phyloP scores from a whole-genome alignment of 2,797 vertebrate genomes.

The Falco biarmicus region DNA sequence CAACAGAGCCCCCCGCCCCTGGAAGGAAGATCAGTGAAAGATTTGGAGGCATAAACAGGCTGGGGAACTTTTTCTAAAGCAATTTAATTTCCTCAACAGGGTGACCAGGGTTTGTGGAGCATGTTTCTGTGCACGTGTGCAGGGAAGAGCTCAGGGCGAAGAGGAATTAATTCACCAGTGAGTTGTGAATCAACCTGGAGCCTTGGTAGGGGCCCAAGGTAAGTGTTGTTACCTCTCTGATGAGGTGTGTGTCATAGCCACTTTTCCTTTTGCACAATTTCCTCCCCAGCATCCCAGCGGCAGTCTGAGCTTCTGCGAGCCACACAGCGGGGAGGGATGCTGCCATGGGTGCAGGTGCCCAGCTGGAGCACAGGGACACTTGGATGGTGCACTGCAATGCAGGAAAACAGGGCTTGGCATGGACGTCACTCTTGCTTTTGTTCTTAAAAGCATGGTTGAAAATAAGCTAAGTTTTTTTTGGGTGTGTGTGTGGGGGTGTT shows the following conservation, averaged over 20 bases:
- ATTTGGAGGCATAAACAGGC: not conserved
- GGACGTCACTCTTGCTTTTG: not conserved
- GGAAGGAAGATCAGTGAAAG: not conserved
- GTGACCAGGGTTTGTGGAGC: not conserved
- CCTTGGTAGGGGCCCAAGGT: not conserved
- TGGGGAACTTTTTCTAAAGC: not conserved
- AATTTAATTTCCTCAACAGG: not conserved
- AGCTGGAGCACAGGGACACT: not conserved
- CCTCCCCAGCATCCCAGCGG: not conserved
- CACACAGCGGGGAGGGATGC: fast-evolving
- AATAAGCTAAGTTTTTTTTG: not conserved
- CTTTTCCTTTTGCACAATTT: not conserved
- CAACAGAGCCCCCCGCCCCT: not conserved
- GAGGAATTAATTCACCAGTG: not conserved
- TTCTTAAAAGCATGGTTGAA: not conserved
- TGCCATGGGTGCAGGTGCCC: not conserved
- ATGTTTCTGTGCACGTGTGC: not conserved
- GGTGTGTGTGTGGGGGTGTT: no score
- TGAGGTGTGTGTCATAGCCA: not conserved
- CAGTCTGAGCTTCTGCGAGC: not conserved
- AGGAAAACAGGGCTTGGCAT: not conserved
- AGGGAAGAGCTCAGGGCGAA: not conserved
- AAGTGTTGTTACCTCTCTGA: not conserved
- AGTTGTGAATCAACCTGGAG: not conserved
- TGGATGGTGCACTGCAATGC: fast-evolving